Evolutionary conservation across 1,140 invertebrate species (phyloP).

Genomic region (Lineus longissimus): DNA sequence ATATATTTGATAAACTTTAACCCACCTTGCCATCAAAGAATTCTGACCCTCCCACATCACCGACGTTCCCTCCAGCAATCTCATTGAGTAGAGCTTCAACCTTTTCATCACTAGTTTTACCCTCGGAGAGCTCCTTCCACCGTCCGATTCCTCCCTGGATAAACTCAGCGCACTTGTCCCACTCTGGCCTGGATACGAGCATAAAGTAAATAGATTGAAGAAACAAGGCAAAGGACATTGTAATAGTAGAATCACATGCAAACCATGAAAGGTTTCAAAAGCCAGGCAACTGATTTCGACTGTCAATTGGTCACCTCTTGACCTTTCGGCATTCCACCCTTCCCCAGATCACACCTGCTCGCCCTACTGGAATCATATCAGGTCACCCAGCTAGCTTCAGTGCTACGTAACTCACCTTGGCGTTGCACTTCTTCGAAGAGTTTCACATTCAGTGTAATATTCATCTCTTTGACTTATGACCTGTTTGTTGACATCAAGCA

Average conservation of each 20-base stretch:
- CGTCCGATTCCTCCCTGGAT: slow-evolving; percentile 42
- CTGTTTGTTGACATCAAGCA: slow-evolving; percentile 46
- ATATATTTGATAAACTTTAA: no score
- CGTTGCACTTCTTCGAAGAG: slow-evolving; percentile 42
- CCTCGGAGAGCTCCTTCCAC: slow-evolving; percentile 48
- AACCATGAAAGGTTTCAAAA: no score
- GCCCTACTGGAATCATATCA: no score
- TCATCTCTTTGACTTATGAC: slow-evolving; percentile 49
- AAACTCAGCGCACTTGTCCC: slow-evolving; percentile 46
- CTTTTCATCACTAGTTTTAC: slow-evolving; percentile 47
- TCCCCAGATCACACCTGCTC: no score
- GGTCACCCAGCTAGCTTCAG: no score
- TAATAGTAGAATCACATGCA: no score
- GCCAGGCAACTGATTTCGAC: no score
- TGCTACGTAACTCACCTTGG: slow-evolving; percentile 35
- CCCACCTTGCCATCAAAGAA: slow-evolving; percentile 50
- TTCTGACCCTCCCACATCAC: slow-evolving; percentile 36
- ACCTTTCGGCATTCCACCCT: no score
- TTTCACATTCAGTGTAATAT: slow-evolving; percentile 48
- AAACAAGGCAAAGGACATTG: not conserved
- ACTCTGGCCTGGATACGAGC: slow-evolving; percentile 41
- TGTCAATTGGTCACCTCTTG: no score
- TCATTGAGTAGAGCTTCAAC: slow-evolving; percentile 47
- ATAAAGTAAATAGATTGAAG: not conserved
- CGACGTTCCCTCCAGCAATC: slow-evolving; percentile 37